Evolutionary conservation across 2,888 invertebrate species (phyloP).

Genomic region (Yponomeuta malinellus): DNA sequence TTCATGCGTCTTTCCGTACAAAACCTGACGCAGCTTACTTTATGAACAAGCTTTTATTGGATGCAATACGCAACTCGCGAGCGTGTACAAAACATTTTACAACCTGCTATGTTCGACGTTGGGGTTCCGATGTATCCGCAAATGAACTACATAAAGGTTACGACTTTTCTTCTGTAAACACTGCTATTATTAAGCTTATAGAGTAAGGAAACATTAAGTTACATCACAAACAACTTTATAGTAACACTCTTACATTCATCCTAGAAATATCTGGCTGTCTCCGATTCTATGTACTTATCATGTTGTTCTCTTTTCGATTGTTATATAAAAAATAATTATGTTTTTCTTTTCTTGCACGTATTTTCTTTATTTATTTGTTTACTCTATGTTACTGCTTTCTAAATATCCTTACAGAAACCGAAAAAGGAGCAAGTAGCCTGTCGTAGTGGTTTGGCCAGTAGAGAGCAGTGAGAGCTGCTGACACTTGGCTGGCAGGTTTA

Average conservation of each 20-base stretch:
- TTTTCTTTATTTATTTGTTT: too few relatives aligned
- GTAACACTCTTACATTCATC: too few relatives aligned
- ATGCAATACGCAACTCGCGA: background rate
- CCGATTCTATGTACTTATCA: too few relatives aligned
- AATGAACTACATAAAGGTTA: slow-evolving; percentile 16
- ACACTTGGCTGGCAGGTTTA: slow-evolving; percentile 42
- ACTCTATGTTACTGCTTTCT: too few relatives aligned
- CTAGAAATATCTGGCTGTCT: too few relatives aligned
- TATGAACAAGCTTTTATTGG: slow-evolving; percentile 6
- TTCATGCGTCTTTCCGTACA: background rate
- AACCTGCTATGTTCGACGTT: background rate
- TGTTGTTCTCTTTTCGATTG: too few relatives aligned
- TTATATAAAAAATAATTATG: too few relatives aligned
- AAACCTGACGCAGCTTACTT: background rate
- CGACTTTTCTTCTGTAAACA: slow-evolving; percentile 9
- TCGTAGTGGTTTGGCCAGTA: background rate
- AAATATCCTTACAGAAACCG: background rate
- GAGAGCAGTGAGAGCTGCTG: slow-evolving; percentile 6
- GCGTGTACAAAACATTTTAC: slow-evolving; percentile 14
- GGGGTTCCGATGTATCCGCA: slow-evolving; percentile 1
- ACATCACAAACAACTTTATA: too few relatives aligned
- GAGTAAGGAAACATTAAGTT: too few relatives aligned
- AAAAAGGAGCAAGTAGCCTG: background rate
- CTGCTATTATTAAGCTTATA: background rate
- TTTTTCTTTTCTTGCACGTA: too few relatives aligned